A percentile compares a stretch with the other conserved stretches of the same genome.
phyloP scores from a whole-genome alignment of 37 sponge, comb jelly and placozoan species.

The Amphimedon queenslandica region DNA sequence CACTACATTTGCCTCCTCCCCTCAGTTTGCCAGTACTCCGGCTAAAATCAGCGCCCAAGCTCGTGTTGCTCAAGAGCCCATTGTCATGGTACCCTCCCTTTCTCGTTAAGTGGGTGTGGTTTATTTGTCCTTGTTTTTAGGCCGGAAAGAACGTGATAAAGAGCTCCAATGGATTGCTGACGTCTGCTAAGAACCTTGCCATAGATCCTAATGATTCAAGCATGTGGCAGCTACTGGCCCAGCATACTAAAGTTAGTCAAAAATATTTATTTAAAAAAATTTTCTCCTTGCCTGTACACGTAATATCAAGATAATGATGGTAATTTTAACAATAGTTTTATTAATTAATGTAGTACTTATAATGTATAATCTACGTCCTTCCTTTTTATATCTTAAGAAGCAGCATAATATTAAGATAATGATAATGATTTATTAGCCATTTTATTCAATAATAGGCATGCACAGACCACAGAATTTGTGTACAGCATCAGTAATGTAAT shows the following conservation, averaged over 20 bases:
- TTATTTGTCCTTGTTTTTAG: slow-evolving; percentile 3
- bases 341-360: too few relatives aligned
- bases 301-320: too few relatives aligned
- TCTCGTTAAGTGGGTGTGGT: not conserved
- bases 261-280: too few relatives aligned
- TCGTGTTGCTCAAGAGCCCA: slow-evolving; percentile 56
- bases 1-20: slow-evolving; percentile 86
- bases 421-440: too few relatives aligned
- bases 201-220: slow-evolving; percentile 86
- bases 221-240: slow-evolving; percentile 90
- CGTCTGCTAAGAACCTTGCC: slow-evolving; percentile 80
- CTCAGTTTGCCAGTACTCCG: slow-evolving; percentile 92
- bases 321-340: too few relatives aligned
- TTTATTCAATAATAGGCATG: too few relatives aligned
- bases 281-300: too few relatives aligned
- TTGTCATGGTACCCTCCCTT: slow-evolving; percentile 3
- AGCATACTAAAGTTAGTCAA: slow-evolving; percentile 85
- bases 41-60: slow-evolving; percentile 92
- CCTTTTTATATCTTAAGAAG: too few relatives aligned
- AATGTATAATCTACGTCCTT: too few relatives aligned
- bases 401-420: too few relatives aligned
- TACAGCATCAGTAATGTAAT: too few relatives aligned
- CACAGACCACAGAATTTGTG: too few relatives aligned
- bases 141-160: slow-evolving; percentile 77
- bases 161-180: slow-evolving; percentile 70